Conservation (phyloP, 1,140 invertebrate species). For the Rhizoglyphus robini region DNA sequence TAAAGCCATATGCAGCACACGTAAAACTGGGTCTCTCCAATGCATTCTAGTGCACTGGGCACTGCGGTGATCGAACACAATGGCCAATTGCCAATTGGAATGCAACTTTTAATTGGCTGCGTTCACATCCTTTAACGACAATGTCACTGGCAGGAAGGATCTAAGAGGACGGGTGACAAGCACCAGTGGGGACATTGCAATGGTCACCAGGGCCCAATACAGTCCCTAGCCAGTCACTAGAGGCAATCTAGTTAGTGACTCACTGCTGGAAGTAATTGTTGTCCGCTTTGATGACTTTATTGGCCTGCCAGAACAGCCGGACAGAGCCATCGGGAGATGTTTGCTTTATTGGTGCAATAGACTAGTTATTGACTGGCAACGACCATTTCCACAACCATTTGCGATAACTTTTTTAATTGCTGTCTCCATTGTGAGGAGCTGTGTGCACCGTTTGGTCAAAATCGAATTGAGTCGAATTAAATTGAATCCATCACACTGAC, state of each 20-base stretch:
- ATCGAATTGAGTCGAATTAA: neutral
- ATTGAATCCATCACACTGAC: neutral
- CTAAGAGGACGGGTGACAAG: neutral
- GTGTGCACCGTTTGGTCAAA: neutral
- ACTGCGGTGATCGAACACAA: conserved; percentile 1
- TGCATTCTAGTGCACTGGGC: neutral
- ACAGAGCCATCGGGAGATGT: neutral
- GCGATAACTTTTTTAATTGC: conserved; percentile 10
- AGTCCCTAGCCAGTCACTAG: neutral
- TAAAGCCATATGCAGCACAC: conserved; percentile 9
- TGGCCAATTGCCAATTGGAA: conserved; percentile 3
- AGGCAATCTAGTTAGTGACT: neutral
- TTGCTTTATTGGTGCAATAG: conserved; percentile 1
- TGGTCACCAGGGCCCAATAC: conserved; percentile 3
- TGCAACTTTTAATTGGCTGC: conserved; percentile 5
- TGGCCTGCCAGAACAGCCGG: neutral
- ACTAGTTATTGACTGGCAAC: neutral
- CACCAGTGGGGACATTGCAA: neutral
- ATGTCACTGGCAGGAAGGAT: neutral
- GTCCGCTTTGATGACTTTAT: neutral
- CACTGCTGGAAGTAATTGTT: neutral
- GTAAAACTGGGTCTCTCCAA: neutral
- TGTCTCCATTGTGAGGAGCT: neutral
- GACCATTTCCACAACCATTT: neutral
- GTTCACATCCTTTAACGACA: neutral